Conservation (phyloP, 2,888 invertebrate genomes). For the Ischnus inquisitorius region DNA sequence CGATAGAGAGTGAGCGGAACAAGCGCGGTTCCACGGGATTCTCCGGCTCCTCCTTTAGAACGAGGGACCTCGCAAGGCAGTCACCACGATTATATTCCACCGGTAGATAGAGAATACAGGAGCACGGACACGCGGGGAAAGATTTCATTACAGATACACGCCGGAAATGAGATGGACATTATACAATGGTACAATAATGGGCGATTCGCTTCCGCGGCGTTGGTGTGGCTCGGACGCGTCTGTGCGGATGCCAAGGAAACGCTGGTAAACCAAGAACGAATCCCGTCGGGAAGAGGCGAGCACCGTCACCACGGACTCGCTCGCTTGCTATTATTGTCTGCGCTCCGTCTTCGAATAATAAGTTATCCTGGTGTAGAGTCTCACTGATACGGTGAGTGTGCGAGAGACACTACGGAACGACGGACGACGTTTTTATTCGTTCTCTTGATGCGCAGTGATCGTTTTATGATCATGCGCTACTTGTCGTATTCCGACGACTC, state of each 20-base stretch:
- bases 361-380: constrained; percentile 56
- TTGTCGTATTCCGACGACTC: neutral
- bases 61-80: constrained; percentile 33
- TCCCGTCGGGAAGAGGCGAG: constrained; percentile 35
- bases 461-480: neutral
- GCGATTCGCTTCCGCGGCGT: constrained; percentile 71
- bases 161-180: constrained; percentile 78
- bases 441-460: constrained; percentile 6
- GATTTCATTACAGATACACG: constrained; percentile 83
- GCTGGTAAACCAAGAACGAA: constrained; percentile 36
- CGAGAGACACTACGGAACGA: constrained; percentile 19
- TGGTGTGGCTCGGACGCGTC: constrained; percentile 16
- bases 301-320: constrained; percentile 20
- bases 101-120: constrained; percentile 13
- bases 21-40: neutral
- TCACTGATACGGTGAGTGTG: constrained; percentile 53
- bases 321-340: constrained; percentile 44
- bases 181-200: constrained; percentile 78
- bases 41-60: too few relatives aligned
- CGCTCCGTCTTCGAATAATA: constrained; percentile 51
- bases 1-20: constrained; percentile 13
- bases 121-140: constrained; percentile 67
- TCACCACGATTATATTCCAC: constrained; percentile 30
- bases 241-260: constrained; percentile 66
- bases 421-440: constrained; percentile 2